These are phyloP conservation scores for Caerostris extrusa DNA, from an alignment of 1,140 invertebrate genomes.

Conservation along the genomic window DNA sequence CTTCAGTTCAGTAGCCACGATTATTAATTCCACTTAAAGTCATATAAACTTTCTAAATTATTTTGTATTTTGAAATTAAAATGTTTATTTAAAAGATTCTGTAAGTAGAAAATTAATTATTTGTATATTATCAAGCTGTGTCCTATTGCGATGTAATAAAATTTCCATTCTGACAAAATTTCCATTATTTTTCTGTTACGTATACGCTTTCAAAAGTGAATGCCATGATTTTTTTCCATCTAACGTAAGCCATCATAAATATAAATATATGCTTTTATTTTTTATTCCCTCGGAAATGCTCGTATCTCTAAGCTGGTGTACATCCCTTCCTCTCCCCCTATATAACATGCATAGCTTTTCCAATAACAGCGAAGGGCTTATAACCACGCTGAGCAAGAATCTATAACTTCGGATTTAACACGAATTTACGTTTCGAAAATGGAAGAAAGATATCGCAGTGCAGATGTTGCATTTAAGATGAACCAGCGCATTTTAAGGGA, in stretches of 20 bases:
- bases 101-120: too few species aligned
- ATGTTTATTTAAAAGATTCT: too few species aligned
- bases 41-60: too few species aligned
- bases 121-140: not conserved
- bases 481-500: conserved; percentile 48
- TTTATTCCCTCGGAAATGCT: not conserved
- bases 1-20: too few species aligned
- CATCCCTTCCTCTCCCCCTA: not conserved
- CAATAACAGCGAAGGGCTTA: conserved; percentile 58
- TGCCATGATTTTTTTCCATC: not conserved
- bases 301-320: not conserved
- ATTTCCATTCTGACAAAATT: not conserved
- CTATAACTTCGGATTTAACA: conserved; percentile 73
- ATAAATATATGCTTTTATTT: conserved; percentile 40
- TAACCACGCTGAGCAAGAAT: conserved; percentile 55
- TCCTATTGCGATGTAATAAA: not conserved
- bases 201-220: not conserved
- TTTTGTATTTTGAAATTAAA: too few species aligned
- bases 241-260: conserved; percentile 34
- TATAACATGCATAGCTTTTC: conserved; percentile 29
- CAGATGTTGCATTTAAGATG: conserved; percentile 13
- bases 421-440: conserved; percentile 65
- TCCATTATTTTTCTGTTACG: not conserved
- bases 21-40: too few species aligned
- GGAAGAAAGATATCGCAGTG: conserved; percentile 15